Conservation (phyloP, 2,888 invertebrate species). For the Helleia helle region DNA sequence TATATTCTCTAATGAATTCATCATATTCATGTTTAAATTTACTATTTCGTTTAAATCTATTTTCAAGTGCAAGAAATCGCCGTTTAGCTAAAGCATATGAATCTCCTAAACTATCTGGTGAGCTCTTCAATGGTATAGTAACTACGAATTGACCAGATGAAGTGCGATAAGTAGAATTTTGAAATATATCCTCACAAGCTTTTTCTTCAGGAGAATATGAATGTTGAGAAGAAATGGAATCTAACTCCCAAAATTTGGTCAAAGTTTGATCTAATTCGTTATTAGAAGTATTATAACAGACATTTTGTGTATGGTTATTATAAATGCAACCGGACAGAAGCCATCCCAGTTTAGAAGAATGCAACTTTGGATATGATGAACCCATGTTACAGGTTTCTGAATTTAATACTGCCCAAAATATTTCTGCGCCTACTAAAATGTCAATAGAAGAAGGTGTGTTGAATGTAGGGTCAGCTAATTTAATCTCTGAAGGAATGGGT, state of each 20-base stretch:
- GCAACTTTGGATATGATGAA: not conserved
- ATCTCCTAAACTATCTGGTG: constrained; percentile 21
- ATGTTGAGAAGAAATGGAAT: constrained; percentile 17
- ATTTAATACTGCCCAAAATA: constrained; percentile 20
- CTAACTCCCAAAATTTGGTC: too few relatives aligned
- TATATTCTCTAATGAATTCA: constrained; percentile 16
- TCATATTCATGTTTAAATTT: too few relatives aligned
- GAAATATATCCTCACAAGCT: constrained; percentile 23
- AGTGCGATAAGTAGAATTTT: constrained; percentile 16
- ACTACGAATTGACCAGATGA: constrained; percentile 22
- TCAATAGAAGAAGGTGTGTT: constrained; percentile 20
- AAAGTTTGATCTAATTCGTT: constrained; percentile 6
- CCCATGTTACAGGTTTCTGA: constrained; percentile 13
- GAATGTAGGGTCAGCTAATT: constrained; percentile 21
- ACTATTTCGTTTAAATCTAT: constrained; percentile 16
- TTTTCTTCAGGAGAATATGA: constrained; percentile 20
- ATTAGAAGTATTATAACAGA: constrained; percentile 9
- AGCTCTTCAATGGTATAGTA: constrained; percentile 22
- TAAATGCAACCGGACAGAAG: constrained; percentile 18
- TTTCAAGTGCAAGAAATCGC: constrained; percentile 23
- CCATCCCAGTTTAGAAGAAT: constrained; percentile 20
- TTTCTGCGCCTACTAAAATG: constrained; percentile 22
- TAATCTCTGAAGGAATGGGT: constrained; percentile 17
- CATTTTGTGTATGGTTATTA: not conserved
- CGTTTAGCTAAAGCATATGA: constrained; percentile 15